Conservation (phyloP, 2,888 invertebrate species). For the Dolichomitus sp. region DNA sequence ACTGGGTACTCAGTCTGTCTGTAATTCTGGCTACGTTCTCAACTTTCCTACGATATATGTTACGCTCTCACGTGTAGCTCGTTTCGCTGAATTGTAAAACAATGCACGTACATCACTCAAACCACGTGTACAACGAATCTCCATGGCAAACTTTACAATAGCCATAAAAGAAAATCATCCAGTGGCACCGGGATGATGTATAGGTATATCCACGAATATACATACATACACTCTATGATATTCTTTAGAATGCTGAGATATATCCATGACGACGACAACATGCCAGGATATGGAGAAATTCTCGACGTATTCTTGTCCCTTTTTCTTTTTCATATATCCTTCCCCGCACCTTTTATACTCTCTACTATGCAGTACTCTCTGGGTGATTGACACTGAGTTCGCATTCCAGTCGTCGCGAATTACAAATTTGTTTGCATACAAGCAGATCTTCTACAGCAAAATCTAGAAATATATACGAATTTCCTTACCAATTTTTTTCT, state of each 20-base stretch:
- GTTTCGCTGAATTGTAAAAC: conserved; percentile 19
- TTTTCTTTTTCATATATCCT: not conserved
- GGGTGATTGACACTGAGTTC: not conserved
- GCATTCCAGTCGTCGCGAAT: conserved; percentile 9
- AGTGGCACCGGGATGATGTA: conserved; percentile 1
- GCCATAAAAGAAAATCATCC: conserved; percentile 38
- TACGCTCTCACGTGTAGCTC: not conserved
- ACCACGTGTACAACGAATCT: conserved; percentile 2
- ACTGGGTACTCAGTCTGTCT: not conserved
- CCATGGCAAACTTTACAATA: conserved; percentile 24
- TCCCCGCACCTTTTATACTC: conserved; percentile 2
- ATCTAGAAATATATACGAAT: not conserved
- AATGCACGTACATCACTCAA: conserved; percentile 31
- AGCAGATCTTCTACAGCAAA: not conserved
- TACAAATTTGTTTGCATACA: conserved; percentile 11
- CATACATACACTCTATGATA: too few species aligned
- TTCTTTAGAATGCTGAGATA: conserved; percentile 1
- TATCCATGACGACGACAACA: conserved; percentile 16
- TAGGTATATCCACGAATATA: not conserved
- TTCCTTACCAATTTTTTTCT: not conserved
- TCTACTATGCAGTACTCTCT: not conserved
- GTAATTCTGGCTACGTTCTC: not conserved
- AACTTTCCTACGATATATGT: not conserved
- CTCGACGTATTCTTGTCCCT: conserved; percentile 10
- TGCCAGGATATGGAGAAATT: conserved; percentile 13